Evolutionary conservation across 2,888 invertebrate genomes (phyloP).

Genomic region (Zelleria hepariella): DNA sequence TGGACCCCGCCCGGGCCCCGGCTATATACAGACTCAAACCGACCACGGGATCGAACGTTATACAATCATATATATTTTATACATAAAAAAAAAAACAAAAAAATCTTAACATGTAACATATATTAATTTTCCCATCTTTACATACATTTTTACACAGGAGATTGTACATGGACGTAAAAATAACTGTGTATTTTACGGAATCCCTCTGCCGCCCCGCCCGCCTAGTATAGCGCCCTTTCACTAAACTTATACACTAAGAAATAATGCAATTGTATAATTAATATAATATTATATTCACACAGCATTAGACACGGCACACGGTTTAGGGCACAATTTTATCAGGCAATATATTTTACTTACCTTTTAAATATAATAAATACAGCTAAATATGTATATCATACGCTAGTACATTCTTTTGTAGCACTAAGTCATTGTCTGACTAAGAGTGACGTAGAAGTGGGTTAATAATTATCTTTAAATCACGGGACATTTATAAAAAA

Average conservation of each 20-base stretch:
- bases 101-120: conserved; percentile 57
- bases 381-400: conserved; percentile 24
- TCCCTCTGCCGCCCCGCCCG: neutral
- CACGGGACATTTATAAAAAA: conserved; percentile 11
- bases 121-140: conserved; percentile 68
- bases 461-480: conserved; percentile 21
- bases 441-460: conserved; percentile 20
- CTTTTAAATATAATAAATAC: conserved; percentile 26
- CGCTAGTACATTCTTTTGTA: conserved; percentile 48
- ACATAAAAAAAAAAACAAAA: conserved; percentile 26
- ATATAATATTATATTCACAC: conserved; percentile 19
- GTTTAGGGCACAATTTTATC: conserved; percentile 56
- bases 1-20: conserved; percentile 20
- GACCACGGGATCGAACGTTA: conserved; percentile 27
- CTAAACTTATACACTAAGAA: conserved; percentile 14
- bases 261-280: conserved; percentile 19
- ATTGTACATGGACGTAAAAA: conserved; percentile 57
- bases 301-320: conserved; percentile 49
- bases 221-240: neutral
- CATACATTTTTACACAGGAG: conserved; percentile 68
- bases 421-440: conserved; percentile 47
- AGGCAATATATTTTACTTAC: conserved; percentile 40
- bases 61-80: neutral
- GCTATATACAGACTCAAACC: conserved; percentile 38
- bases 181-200: conserved; percentile 17